Percentiles rank a stretch among this genome's conserved stretches.
These are phyloP conservation scores for Hippocampus barbouri DNA, from an alignment of 2,113 vertebrate species.

Conservation along the genomic window DNA sequence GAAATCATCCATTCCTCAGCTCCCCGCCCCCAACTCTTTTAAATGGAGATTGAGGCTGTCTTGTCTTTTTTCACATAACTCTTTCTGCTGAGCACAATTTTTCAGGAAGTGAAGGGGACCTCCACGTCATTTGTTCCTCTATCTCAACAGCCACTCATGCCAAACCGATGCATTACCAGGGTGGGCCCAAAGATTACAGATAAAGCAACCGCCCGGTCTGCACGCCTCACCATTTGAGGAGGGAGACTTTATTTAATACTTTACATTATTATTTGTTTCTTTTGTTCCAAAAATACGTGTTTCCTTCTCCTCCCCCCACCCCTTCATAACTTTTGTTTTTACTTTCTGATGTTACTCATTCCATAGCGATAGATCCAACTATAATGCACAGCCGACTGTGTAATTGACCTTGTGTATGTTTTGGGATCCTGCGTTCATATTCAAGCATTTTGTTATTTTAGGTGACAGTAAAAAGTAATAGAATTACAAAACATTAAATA, in stretches of 20 bases:
- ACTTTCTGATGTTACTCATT: no score
- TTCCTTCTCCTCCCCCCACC: no score
- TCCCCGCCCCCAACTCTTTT: constrained; percentile 18
- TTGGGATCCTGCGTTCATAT: no score
- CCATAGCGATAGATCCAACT: no score
- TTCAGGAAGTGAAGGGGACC: constrained; percentile 74
- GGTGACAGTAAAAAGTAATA: no score
- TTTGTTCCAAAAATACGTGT: no score
- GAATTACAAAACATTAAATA: no score
- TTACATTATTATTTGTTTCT: no score
- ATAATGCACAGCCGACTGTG: no score
- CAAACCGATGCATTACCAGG: constrained; percentile 61
- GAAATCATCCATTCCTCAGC: constrained; percentile 37
- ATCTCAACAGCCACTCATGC: constrained; percentile 71
- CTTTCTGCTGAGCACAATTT: constrained; percentile 59
- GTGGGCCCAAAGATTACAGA: constrained; percentile 72
- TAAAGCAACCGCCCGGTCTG: constrained; percentile 24
- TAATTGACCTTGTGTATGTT: no score
- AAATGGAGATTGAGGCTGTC: constrained; percentile 26
- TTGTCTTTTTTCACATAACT: constrained; percentile 49
- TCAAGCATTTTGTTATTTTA: no score
- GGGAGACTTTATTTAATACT: neutral
- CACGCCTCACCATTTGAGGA: constrained; percentile 2
- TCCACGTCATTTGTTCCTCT: constrained; percentile 74
- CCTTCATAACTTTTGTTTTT: no score